Conservation (phyloP, 2,113 vertebrate genomes). For the Nestor notabilis region DNA sequence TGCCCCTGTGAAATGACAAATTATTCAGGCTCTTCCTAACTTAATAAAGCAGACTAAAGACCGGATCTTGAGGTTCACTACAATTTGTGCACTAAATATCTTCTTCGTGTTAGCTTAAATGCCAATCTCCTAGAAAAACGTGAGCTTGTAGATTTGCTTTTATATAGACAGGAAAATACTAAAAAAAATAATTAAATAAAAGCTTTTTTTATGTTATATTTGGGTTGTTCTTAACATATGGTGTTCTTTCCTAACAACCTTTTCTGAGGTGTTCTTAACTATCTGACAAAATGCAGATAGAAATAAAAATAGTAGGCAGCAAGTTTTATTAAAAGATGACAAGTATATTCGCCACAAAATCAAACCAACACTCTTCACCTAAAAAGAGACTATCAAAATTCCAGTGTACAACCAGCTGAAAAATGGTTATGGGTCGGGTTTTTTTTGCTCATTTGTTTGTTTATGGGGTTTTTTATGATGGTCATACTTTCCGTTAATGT, state of each 20-base stretch:
- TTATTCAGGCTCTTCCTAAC: neutral
- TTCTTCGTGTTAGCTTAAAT: neutral
- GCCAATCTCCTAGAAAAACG: neutral
- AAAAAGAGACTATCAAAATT: neutral
- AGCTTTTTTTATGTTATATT: neutral
- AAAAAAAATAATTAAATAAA: neutral
- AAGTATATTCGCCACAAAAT: neutral
- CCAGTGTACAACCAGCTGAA: neutral
- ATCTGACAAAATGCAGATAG: fast-evolving
- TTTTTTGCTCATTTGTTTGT: neutral
- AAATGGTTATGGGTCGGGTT: neutral
- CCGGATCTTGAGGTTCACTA: neutral
- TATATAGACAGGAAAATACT: neutral
- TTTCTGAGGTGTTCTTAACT: neutral
- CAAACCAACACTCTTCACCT: neutral
- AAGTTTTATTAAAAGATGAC: neutral
- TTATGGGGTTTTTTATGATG: neutral
- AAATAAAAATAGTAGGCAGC: neutral
- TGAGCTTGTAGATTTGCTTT: neutral
- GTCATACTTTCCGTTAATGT: neutral
- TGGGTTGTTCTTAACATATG: neutral
- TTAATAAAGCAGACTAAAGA: neutral
- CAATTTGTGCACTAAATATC: neutral
- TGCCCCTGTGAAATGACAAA: neutral
- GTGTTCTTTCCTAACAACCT: neutral